phyloP scores from a whole-genome alignment of 2,888 invertebrate genomes.

The Sialis fuliginosa region DNA sequence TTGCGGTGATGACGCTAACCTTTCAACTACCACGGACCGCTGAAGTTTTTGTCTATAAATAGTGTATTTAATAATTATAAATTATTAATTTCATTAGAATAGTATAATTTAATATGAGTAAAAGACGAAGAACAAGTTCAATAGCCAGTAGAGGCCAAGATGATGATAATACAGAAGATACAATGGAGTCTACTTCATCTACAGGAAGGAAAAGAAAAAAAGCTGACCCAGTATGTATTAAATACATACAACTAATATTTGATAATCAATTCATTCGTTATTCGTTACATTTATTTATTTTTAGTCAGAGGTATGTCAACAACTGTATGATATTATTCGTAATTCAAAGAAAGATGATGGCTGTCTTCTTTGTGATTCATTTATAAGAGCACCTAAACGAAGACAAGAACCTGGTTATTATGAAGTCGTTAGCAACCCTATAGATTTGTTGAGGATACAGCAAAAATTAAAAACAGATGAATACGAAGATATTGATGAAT shows the following conservation, averaged over 20 bases:
- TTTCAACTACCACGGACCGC: too few species aligned
- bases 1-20: too few species aligned
- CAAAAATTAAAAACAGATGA: slow-evolving; percentile 95
- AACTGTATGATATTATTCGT: slow-evolving; percentile 79
- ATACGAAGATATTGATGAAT: slow-evolving; percentile 83
- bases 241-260: background rate
- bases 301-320: slow-evolving; percentile 73
- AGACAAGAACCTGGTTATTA: slow-evolving; percentile 83
- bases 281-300: slow-evolving; percentile 14
- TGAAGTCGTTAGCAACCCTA: slow-evolving; percentile 85
- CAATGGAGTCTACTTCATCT: slow-evolving; percentile 31
- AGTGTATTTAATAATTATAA: too few species aligned
- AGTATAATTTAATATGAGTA: slow-evolving; percentile 37
- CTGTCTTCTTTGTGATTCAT: slow-evolving; percentile 74
- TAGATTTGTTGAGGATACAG: slow-evolving; percentile 87
- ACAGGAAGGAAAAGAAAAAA: slow-evolving; percentile 46
- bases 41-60: too few species aligned
- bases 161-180: slow-evolving; percentile 56
- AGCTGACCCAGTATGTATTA: slow-evolving; percentile 49
- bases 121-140: slow-evolving; percentile 68
- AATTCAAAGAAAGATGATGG: slow-evolving; percentile 89
- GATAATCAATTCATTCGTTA: too few species aligned
- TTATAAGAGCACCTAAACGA: slow-evolving; percentile 86
- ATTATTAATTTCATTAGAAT: background rate
- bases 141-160: slow-evolving; percentile 55